phyloP scores from a whole-genome alignment of 37 sponge, comb jelly and placozoan species.

The Trichoplax adhaerens region DNA sequence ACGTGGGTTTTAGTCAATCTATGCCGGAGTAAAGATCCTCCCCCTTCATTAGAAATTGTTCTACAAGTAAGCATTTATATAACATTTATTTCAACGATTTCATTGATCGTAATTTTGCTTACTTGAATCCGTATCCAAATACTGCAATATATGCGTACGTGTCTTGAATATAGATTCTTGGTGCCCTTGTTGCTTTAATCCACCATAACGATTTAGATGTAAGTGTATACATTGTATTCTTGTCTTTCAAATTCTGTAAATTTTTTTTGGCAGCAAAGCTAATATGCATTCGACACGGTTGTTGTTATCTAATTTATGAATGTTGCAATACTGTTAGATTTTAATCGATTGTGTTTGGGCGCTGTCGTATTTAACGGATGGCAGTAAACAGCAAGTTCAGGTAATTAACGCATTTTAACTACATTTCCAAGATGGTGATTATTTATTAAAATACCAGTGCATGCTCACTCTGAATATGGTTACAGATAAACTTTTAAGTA shows the following conservation, averaged over 20 bases:
- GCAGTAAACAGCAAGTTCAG: slow-evolving; percentile 52
- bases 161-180: slow-evolving; percentile 33
- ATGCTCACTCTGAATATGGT: too few relatives aligned
- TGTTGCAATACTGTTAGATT: too few relatives aligned
- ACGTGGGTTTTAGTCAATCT: slow-evolving; percentile 82
- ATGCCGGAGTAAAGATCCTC: slow-evolving; percentile 87
- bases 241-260: too few relatives aligned
- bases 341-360: slow-evolving; percentile 33
- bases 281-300: too few relatives aligned
- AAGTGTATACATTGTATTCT: neutral
- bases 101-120: too few relatives aligned
- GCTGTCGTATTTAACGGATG: slow-evolving; percentile 75
- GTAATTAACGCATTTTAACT: slow-evolving; percentile 13
- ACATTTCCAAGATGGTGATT: neutral
- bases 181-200: slow-evolving; percentile 54
- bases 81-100: too few relatives aligned
- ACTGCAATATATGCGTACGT: neutral
- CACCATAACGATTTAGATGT: slow-evolving; percentile 60
- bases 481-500: too few relatives aligned
- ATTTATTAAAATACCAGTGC: too few relatives aligned
- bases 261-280: too few relatives aligned
- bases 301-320: too few relatives aligned
- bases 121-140: too few relatives aligned
- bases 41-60: slow-evolving; percentile 75
- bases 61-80: slow-evolving; percentile 20